These are phyloP conservation scores for Drosophila elegans DNA, from an alignment of 1,140 invertebrate genomes.

Conservation along the genomic window DNA sequence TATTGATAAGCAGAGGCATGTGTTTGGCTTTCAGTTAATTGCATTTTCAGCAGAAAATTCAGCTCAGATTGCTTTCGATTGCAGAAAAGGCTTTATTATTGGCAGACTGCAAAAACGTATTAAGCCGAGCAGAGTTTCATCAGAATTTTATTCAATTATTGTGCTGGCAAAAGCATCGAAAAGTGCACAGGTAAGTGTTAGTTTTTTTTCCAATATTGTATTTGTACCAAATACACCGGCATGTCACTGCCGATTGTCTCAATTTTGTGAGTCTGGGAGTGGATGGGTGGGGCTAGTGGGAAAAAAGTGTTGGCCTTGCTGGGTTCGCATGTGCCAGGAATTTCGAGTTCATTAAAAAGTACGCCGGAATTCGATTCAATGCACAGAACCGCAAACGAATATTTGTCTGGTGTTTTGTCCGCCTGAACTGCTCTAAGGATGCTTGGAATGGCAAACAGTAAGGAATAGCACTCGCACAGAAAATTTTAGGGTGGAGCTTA, in stretches of 20 bases:
- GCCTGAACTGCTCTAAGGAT: conserved; percentile 22
- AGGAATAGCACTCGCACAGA: neutral
- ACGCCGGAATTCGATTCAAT: conserved; percentile 43
- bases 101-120: conserved; percentile 7
- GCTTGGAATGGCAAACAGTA: conserved; percentile 20
- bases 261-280: neutral
- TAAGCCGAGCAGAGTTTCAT: conserved; percentile 2
- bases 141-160: conserved; percentile 39
- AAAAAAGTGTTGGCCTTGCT: conserved; percentile 2
- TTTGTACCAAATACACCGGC: conserved; percentile 21
- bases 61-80: conserved; percentile 9
- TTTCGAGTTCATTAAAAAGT: conserved; percentile 62
- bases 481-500: conserved; percentile 1
- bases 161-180: neutral
- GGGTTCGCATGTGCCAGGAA: conserved; percentile 28
- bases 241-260: conserved; percentile 29
- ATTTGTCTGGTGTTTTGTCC: conserved; percentile 26
- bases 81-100: conserved; percentile 3
- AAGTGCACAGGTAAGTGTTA: conserved; percentile 39
- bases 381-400: conserved; percentile 29
- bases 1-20: conserved; percentile 66
- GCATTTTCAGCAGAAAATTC: conserved; percentile 24
- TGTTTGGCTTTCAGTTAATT: conserved; percentile 43
- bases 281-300: neutral
- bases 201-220: conserved; percentile 21